Conservation (phyloP, 2,888 invertebrate genomes). For the Tipula confusa region DNA sequence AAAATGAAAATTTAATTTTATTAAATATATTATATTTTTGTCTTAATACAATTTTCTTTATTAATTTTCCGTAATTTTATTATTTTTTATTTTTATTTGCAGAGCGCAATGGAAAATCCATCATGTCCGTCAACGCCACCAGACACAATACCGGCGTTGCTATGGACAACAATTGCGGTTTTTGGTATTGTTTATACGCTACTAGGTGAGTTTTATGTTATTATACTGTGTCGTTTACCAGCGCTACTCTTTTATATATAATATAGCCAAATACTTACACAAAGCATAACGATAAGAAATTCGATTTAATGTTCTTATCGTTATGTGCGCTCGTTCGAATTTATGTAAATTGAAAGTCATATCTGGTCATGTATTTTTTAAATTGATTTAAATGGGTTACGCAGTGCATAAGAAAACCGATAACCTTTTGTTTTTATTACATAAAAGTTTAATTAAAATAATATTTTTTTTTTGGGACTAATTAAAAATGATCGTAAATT, state of each 20-base stretch:
- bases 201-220: slow-evolving; percentile 60
- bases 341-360: neutral
- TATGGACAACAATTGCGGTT: slow-evolving; percentile 52
- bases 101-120: slow-evolving; percentile 50
- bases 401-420: neutral
- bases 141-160: slow-evolving; percentile 46
- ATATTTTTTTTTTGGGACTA: neutral
- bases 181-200: slow-evolving; percentile 81
- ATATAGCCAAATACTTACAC: no score
- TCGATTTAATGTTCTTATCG: neutral
- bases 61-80: slow-evolving; percentile 21
- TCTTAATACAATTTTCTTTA: neutral
- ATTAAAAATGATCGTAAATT: neutral
- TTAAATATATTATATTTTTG: neutral
- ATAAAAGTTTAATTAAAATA: neutral
- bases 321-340: neutral
- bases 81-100: slow-evolving; percentile 34
- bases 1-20: neutral
- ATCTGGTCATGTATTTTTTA: neutral
- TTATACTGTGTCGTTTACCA: neutral
- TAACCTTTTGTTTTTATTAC: neutral
- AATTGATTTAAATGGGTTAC: neutral
- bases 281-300: neutral
- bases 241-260: neutral
- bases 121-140: slow-evolving; percentile 46